A percentile compares a stretch with the other conserved stretches of the same genome.
These are phyloP conservation scores for Pachydiplax longipennis DNA, from an alignment of 2,888 invertebrate species.

Conservation along the genomic window DNA sequence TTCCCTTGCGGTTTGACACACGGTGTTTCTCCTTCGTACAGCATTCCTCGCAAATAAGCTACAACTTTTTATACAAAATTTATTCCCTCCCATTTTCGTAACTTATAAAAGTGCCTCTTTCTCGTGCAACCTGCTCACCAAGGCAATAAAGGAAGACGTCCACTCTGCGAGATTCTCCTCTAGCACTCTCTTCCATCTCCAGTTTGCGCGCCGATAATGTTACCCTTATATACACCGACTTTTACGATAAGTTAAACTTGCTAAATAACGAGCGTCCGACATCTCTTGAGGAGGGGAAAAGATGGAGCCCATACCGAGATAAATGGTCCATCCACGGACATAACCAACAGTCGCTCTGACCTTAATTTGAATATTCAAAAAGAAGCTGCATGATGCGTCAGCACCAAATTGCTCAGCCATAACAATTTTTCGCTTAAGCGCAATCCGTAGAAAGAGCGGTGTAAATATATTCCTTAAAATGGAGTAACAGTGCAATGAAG, in stretches of 20 bases:
- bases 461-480: no score
- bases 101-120: neutral
- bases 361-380: neutral
- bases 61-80: neutral
- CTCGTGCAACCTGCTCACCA: neutral
- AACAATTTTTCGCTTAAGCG: no score
- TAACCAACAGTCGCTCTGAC: neutral
- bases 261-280: neutral
- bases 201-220: neutral
- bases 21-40: no score
- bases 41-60: no score
- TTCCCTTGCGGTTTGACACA: no score
- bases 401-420: no score
- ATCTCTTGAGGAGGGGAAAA: neutral
- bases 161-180: no score
- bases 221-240: neutral
- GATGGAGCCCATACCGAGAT: neutral
- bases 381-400: neutral
- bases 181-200: neutral
- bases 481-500: no score
- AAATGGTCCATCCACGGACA: neutral
- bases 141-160: neutral
- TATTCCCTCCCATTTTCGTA: neutral
- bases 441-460: no score
- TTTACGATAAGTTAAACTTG: neutral